phyloP scores from a whole-genome alignment of 2,888 invertebrate genomes.

The Bellardia bayeri region DNA sequence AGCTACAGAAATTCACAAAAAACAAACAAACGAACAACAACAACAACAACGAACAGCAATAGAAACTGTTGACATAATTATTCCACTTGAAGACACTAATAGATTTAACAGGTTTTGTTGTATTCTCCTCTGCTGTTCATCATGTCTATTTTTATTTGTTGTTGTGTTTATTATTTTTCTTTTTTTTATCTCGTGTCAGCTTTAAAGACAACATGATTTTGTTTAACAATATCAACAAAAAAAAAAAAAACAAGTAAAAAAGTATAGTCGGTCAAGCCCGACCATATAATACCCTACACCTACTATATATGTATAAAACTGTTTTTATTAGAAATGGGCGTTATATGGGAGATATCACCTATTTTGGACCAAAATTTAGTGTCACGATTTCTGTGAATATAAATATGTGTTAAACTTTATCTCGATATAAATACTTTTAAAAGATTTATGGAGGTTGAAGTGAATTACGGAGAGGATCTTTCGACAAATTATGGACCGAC shows the following conservation, averaged over 20 bases:
- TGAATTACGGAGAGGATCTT: no score
- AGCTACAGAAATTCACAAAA: slow-evolving; percentile 6
- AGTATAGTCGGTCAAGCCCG: no score
- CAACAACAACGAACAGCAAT: slow-evolving; percentile 29
- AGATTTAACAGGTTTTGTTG: slow-evolving; percentile 58
- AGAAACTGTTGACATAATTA: slow-evolving; percentile 68
- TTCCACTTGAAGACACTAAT: slow-evolving; percentile 68
- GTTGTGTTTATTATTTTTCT: background rate
- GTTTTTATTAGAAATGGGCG: no score
- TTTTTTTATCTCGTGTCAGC: slow-evolving; percentile 44
- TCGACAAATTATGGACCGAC: no score
- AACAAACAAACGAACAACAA: slow-evolving; percentile 11
- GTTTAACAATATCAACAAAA: slow-evolving; percentile 3
- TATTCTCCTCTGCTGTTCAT: slow-evolving; percentile 29
- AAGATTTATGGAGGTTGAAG: no score
- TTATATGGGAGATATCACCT: no score
- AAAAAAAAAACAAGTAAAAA: background rate
- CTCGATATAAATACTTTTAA: no score
- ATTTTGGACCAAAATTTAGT: no score
- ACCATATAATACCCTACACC: no score
- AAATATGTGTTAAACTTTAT: no score
- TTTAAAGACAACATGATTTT: slow-evolving; percentile 40
- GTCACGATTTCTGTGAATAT: no score
- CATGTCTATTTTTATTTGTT: slow-evolving; percentile 48
- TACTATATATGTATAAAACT: no score